Conservation (phyloP, 2,888 invertebrate species). For the Marasmarcha lunaedactyla region DNA sequence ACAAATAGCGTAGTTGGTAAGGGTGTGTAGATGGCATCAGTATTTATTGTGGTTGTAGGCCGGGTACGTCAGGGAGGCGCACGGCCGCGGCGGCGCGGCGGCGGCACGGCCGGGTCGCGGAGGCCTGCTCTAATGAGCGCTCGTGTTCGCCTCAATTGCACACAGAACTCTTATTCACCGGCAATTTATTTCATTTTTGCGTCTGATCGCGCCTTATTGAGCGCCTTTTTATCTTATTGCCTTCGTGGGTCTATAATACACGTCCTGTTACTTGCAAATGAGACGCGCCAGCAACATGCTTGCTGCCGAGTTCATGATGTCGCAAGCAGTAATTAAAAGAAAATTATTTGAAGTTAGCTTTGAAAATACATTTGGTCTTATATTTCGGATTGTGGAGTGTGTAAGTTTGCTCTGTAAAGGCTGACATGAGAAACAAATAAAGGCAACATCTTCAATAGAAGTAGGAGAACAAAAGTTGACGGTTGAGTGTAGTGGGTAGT, state of each 20-base stretch:
- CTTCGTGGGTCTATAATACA: conserved; percentile 66
- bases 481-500: too few relatives aligned
- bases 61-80: conserved; percentile 7
- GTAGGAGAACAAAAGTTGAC: too few relatives aligned
- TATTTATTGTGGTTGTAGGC: conserved; percentile 8
- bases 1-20: conserved; percentile 14
- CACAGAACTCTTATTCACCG: conserved; percentile 65
- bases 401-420: too few relatives aligned
- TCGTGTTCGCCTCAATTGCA: conserved; percentile 68
- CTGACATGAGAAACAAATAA: too few relatives aligned
- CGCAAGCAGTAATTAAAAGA: conserved; percentile 56
- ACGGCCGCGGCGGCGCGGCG: conserved; percentile 23
- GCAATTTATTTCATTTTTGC: conserved; percentile 71
- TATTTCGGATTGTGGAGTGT: too few relatives aligned
- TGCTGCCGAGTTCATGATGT: conserved; percentile 53
- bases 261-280: conserved; percentile 68
- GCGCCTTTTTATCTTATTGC: conserved; percentile 66
- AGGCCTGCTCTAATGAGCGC: conserved; percentile 59
- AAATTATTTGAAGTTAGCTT: conserved; percentile 16
- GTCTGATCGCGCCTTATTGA: conserved; percentile 69
- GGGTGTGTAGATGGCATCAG: background rate
- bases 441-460: too few relatives aligned
- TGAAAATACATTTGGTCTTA: conserved; percentile 24
- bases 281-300: conserved; percentile 56
- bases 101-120: conserved; percentile 22